phyloP scores from a whole-genome alignment of 2,888 invertebrate species.

The Leptura quadrifasciata region DNA sequence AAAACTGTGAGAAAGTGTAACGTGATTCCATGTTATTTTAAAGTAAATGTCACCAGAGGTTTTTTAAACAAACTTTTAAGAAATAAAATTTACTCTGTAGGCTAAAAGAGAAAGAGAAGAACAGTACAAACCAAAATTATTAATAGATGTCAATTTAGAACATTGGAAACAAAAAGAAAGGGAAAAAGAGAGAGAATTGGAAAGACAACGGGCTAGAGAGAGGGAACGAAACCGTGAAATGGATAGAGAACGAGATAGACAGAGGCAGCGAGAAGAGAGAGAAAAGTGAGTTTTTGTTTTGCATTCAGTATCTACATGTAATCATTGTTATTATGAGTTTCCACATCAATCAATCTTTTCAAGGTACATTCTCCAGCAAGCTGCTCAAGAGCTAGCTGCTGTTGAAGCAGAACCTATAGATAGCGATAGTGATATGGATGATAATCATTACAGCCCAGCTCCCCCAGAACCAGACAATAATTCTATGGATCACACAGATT shows the following conservation, averaged over 20 bases:
- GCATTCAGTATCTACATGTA: background rate
- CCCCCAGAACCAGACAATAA: conserved; percentile 62
- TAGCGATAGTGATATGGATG: conserved; percentile 78
- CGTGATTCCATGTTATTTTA: too few species aligned
- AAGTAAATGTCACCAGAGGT: too few species aligned
- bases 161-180: conserved; percentile 78
- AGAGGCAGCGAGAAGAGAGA: conserved; percentile 70
- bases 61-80: background rate
- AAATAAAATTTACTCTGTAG: conserved; percentile 67
- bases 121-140: conserved; percentile 87
- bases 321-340: background rate
- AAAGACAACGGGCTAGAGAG: conserved; percentile 77
- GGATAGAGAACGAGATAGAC: conserved; percentile 77
- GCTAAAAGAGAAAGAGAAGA: conserved; percentile 86
- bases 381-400: conserved; percentile 79
- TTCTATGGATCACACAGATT: conserved; percentile 66
- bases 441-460: conserved; percentile 69
- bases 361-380: conserved; percentile 77
- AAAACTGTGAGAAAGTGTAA: too few species aligned
- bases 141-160: conserved; percentile 83
- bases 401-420: conserved; percentile 85
- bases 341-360: conserved; percentile 43
- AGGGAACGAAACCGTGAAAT: conserved; percentile 93
- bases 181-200: conserved; percentile 76
- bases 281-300: conserved; percentile 65